Conservation (phyloP, 2,888 invertebrate species). For the Andrena bicolor region DNA sequence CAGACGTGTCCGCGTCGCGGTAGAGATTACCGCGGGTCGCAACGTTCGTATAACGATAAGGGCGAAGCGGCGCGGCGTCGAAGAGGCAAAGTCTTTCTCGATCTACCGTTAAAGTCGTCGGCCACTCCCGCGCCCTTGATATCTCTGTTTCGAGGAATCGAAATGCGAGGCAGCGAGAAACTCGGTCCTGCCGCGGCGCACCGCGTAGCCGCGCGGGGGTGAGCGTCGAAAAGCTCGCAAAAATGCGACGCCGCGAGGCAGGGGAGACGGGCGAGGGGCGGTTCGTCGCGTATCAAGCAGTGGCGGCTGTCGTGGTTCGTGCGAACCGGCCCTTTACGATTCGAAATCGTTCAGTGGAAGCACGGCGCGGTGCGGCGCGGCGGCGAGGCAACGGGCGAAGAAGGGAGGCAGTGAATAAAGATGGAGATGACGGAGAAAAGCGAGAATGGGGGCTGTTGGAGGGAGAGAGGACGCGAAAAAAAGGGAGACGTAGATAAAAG, state of each 20-base stretch:
- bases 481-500: constrained; percentile 39
- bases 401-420: constrained; percentile 37
- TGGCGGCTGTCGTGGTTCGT: constrained; percentile 70
- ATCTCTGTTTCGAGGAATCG: constrained; percentile 36
- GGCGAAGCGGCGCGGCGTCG: constrained; percentile 18
- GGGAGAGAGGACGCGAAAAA: constrained; percentile 22
- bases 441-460: constrained; percentile 8
- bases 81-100: constrained; percentile 17
- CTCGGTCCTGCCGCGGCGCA: constrained; percentile 5
- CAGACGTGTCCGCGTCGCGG: constrained; percentile 18
- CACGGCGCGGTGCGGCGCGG: constrained; percentile 44
- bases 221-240: constrained; percentile 5
- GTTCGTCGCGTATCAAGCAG: constrained; percentile 52
- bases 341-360: constrained; percentile 70
- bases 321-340: constrained; percentile 70
- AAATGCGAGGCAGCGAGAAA: constrained; percentile 23
- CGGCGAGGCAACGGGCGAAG: constrained; percentile 37
- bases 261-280: not conserved
- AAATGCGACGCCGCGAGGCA: constrained; percentile 16
- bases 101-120: constrained; percentile 35
- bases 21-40: constrained; percentile 25
- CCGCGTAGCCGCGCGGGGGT: not conserved
- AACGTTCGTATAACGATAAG: constrained; percentile 6
- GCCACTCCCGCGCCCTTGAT: constrained; percentile 28
- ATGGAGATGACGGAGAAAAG: constrained; percentile 26